Conservation (phyloP, 2,888 invertebrate genomes). For the Dynastes grantii region DNA sequence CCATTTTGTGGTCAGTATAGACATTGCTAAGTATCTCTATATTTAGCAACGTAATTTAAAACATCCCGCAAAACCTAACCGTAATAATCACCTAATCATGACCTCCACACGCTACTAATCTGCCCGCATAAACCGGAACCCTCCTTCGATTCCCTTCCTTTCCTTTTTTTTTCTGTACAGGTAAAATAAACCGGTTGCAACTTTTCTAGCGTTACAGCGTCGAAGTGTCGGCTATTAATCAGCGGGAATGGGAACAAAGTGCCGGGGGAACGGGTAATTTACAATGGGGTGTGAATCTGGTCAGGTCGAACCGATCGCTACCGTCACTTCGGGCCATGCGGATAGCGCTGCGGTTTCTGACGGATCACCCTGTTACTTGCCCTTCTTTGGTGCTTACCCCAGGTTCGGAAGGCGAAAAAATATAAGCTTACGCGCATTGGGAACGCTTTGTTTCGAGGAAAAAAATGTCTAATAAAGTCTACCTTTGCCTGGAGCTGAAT, state of each 20-base stretch:
- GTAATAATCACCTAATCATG: too few relatives aligned
- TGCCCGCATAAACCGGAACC: too few relatives aligned
- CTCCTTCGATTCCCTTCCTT: not conserved
- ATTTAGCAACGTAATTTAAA: too few relatives aligned
- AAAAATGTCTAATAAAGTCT: too few relatives aligned
- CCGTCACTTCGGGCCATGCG: constrained; percentile 55
- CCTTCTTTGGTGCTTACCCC: constrained; percentile 4
- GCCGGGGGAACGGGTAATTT: constrained; percentile 49
- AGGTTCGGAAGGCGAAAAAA: not conserved
- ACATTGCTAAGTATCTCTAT: too few relatives aligned
- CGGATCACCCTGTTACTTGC: constrained; percentile 48
- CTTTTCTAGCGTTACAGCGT: constrained; percentile 32
- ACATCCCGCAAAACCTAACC: too few relatives aligned
- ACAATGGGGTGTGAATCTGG: constrained; percentile 52
- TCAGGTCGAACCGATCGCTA: constrained; percentile 51
- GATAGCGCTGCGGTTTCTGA: constrained; percentile 54
- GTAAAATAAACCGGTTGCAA: constrained; percentile 39
- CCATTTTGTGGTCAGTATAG: too few relatives aligned
- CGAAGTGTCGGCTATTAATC: constrained; percentile 42
- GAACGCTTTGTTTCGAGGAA: too few relatives aligned
- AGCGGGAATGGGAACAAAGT: constrained; percentile 14
- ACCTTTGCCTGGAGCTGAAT: too few relatives aligned
- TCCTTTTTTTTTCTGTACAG: constrained; percentile 7
- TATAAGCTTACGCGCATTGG: too few relatives aligned
- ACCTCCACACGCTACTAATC: too few relatives aligned